Evolutionary conservation across 2,888 invertebrate species (phyloP), one percentile per base, ranked within the genome.

Genomic region (Myopa tessellatipennis): DNA sequence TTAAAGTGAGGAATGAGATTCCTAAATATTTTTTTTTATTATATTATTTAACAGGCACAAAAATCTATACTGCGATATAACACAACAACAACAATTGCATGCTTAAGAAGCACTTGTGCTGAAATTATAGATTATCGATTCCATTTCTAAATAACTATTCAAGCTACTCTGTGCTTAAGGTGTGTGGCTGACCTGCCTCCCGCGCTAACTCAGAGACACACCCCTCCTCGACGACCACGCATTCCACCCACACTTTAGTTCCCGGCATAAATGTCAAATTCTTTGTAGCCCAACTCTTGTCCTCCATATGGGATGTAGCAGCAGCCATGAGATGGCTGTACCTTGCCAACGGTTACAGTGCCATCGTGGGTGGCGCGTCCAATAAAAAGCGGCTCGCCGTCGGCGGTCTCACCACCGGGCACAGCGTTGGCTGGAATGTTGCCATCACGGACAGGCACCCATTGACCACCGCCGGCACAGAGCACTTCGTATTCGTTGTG

Each of bases 261-360:
- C 63, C 84, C 77, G 75, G 87, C 84, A 75, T 96, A 92, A 83
- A 96, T 90, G 90, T 96, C 96, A 86, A 94, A 96, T 73, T 95
- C 94, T n/a, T 92, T 91, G 91, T 93, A 95, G 71, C 93, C 92
- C 77, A 95, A 88, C 87, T 96, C 96, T 84, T 93, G 91, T 65
- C 96, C 96, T 0, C 90, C 95, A 86, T 93, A 96, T 16, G 96
- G 92, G 89, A 96, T 95, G 91, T 96, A 96, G 87, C 94, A 93
- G 75, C 93, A 93, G 40, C 92, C 94, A 85, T 96, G 96, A 10
- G 95, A 95, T 58, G 94, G 93, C 84, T 96, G 96, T 3, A 96
- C 93, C 90, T 96, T 96, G 85, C 96, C 96, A 40, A 93, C 91
- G 38, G 95, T 95, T 69, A 95, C 81, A 78, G 93, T 92, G 78